Evolutionary conservation across 2,113 vertebrate genomes (phyloP).

Genomic region (Mesembrinibis cayennensis): DNA sequence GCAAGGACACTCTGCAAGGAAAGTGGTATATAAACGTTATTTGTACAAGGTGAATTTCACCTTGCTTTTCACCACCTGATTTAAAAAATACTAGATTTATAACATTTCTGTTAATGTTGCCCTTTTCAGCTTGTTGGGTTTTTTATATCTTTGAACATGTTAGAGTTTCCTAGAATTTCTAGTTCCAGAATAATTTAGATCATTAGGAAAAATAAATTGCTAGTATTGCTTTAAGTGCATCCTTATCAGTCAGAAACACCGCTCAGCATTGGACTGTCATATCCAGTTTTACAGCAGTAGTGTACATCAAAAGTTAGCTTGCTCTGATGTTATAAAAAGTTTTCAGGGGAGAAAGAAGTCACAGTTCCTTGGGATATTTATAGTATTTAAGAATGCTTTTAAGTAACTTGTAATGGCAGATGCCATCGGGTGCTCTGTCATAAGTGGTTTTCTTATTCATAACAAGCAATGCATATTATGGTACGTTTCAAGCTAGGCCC

Average conservation of each 20-base stretch:
- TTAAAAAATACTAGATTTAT: not conserved
- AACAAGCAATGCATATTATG: not conserved
- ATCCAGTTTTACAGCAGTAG: not conserved
- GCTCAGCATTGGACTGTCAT: not conserved
- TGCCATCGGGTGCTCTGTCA: constrained; percentile 21
- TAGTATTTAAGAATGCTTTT: constrained; percentile 45
- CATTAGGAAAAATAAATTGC: not conserved
- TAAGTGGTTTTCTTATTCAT: constrained; percentile 29
- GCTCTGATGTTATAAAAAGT: constrained; percentile 2
- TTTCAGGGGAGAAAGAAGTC: not conserved
- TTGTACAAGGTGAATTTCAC: not conserved
- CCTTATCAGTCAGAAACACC: constrained; percentile 40
- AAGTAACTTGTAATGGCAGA: constrained; percentile 28
- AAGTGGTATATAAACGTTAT: not conserved
- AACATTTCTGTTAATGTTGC: not conserved
- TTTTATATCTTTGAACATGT: not conserved
- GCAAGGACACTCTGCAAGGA: not conserved
- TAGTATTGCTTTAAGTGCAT: not conserved
- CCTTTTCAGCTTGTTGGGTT: not conserved
- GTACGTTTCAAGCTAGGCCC: not conserved
- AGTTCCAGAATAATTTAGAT: not conserved
- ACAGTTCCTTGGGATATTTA: constrained; percentile 26
- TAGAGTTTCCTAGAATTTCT: not conserved
- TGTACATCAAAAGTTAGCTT: not conserved
- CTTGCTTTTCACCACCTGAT: not conserved